Evolutionary conservation across 2,888 invertebrate genomes (phyloP).

Genomic region (Pterostichus madidus): DNA sequence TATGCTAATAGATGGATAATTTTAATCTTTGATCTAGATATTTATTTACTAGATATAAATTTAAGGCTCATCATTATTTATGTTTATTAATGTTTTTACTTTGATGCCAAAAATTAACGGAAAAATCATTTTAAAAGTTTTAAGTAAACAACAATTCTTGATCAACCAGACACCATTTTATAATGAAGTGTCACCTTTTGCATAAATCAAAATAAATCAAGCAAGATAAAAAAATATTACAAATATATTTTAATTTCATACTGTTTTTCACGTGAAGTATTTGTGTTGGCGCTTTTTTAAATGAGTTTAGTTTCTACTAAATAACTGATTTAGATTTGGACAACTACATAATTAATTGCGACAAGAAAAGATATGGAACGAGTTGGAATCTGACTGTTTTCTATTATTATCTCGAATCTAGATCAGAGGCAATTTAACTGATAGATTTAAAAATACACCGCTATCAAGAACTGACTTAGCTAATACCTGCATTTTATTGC

Average conservation of each 20-base stretch:
- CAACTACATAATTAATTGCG: background rate
- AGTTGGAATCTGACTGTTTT: constrained; percentile 9
- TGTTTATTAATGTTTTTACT: no score
- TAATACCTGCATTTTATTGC: no score
- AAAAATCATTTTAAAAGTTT: no score
- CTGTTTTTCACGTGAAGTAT: background rate
- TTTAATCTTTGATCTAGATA: no score
- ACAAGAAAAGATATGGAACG: constrained; percentile 1
- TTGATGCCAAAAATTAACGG: no score
- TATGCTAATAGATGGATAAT: no score
- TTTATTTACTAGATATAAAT: no score
- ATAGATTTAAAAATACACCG: background rate
- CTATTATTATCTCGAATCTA: constrained; percentile 6
- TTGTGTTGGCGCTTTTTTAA: background rate
- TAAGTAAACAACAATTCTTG: no score
- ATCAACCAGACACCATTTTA: no score
- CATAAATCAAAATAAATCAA: background rate
- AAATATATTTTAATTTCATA: background rate
- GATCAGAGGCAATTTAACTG: background rate
- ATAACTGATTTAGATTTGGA: background rate
- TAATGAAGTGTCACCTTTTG: background rate
- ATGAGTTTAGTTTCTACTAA: background rate
- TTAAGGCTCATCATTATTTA: no score
- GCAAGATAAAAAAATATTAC: background rate
- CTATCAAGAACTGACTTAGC: no score